Percentiles rank a stretch among this genome's conserved stretches.
Conservation (phyloP, 2,113 vertebrate species). For the Rousettus leschenaultii region DNA sequence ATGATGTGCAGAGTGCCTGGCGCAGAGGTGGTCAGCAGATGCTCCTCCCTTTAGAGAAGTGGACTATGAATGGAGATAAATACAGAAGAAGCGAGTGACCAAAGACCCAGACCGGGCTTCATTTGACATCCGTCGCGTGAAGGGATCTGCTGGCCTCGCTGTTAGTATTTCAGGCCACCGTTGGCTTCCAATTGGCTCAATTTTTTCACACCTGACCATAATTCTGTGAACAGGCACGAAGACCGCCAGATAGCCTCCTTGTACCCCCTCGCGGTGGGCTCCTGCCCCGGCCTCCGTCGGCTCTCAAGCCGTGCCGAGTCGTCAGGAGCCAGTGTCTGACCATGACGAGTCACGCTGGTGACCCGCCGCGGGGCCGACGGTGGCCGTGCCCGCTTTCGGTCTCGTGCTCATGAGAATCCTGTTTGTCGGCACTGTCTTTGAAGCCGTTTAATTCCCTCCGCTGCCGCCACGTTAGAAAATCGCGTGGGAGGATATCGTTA, state of each 20-base stretch:
- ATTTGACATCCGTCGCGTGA: accelerated
- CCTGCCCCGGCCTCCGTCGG: accelerated
- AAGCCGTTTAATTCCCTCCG: background rate
- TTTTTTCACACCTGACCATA: background rate
- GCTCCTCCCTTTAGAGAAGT: background rate
- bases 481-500: background rate
- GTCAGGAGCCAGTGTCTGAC: background rate
- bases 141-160: background rate
- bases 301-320: too few species aligned
- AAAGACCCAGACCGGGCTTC: background rate
- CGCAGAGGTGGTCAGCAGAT: background rate
- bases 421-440: background rate
- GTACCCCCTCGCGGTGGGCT: background rate
- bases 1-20: accelerated
- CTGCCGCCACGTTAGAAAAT: background rate
- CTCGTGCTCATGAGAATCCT: background rate
- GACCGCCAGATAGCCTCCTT: background rate
- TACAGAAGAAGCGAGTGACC: background rate
- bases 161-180: background rate
- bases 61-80: background rate
- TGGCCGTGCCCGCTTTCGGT: background rate
- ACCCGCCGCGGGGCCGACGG: too few species aligned
- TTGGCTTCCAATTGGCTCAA: accelerated
- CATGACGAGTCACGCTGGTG: accelerated
- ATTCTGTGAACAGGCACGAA: background rate